These are phyloP conservation scores for Tetragnatha montana DNA, from an alignment of 2,888 invertebrate species.

Conservation along the genomic window DNA sequence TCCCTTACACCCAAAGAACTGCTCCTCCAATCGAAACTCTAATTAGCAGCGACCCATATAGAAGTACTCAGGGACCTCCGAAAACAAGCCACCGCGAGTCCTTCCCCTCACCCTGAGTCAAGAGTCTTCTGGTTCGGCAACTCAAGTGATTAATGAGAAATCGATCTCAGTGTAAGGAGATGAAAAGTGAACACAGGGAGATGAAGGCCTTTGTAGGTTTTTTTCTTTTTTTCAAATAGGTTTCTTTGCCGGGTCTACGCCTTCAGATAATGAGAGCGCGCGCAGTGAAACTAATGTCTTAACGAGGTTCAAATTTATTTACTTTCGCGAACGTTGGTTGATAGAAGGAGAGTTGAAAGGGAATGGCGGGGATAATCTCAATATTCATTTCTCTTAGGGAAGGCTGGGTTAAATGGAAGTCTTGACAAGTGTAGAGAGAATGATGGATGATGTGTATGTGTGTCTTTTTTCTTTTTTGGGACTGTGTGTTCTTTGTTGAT, in stretches of 20 bases:
- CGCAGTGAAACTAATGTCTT: conserved; percentile 42
- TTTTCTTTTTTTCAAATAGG: conserved; percentile 13
- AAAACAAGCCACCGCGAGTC: conserved; percentile 14
- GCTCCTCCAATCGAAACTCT: conserved; percentile 26
- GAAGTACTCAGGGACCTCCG: conserved; percentile 17
- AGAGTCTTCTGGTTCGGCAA: conserved; percentile 58
- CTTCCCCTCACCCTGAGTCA: conserved; percentile 12
- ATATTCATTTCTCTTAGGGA: conserved; percentile 15
- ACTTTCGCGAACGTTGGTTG: not conserved
- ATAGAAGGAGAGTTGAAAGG: not conserved
- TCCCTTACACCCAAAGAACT: too few relatives aligned
- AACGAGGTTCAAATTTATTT: conserved; percentile 48
- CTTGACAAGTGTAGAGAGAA: not conserved
- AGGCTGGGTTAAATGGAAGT: not conserved
- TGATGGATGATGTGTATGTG: not conserved
- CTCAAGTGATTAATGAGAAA: conserved; percentile 63
- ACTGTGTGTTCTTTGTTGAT: too few relatives aligned
- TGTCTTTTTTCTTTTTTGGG: too few relatives aligned
- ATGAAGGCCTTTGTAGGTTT: conserved; percentile 5
- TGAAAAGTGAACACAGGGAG: conserved; percentile 50
- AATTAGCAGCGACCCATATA: conserved; percentile 34
- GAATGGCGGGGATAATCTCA: not conserved
- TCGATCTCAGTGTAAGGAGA: conserved; percentile 46
- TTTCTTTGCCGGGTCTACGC: conserved; percentile 3
- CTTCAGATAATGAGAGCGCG: conserved; percentile 38